A percentile compares a stretch with the other conserved stretches of the same genome.
Conservation (phyloP, 2,888 invertebrate species). For the Gibbula magus region DNA sequence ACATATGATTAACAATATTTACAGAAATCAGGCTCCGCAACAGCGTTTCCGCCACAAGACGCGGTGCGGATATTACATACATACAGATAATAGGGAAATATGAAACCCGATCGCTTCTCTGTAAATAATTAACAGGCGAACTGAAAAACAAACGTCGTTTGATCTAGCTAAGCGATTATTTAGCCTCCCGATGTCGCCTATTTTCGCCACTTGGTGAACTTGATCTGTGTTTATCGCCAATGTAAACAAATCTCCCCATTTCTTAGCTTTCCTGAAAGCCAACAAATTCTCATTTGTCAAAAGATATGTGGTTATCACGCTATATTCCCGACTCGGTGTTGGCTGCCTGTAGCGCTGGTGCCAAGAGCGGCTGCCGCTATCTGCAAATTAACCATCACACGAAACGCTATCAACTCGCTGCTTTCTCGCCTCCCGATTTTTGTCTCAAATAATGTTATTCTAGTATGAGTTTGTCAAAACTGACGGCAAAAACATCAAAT, state of each 20-base stretch:
- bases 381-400: slow-evolving; percentile 4
- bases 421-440: slow-evolving; percentile 11
- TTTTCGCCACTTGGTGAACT: slow-evolving; percentile 21
- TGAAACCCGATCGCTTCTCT: slow-evolving; percentile 1
- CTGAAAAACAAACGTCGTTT: slow-evolving; percentile 20
- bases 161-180: background rate
- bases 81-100: slow-evolving; percentile 22
- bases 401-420: background rate
- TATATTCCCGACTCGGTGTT: background rate
- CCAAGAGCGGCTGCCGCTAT: background rate
- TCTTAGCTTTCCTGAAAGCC: slow-evolving; percentile 17
- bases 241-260: slow-evolving; percentile 17
- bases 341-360: background rate
- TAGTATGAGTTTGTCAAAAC: slow-evolving; percentile 29
- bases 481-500: slow-evolving; percentile 8
- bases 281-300: slow-evolving; percentile 17
- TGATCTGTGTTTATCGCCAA: slow-evolving; percentile 11
- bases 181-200: slow-evolving; percentile 3
- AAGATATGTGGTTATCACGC: slow-evolving; percentile 8
- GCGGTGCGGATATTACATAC: slow-evolving; percentile 13
- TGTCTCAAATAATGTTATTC: slow-evolving; percentile 30
- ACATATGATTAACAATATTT: background rate
- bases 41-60: background rate
- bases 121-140: slow-evolving; percentile 15
- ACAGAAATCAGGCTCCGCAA: slow-evolving; percentile 11